Percentiles rank a stretch among this genome's conserved stretches.
These are phyloP conservation scores for Melanotaenia duboulayi DNA, from an alignment of 2,113 vertebrate genomes.

Conservation along the genomic window DNA sequence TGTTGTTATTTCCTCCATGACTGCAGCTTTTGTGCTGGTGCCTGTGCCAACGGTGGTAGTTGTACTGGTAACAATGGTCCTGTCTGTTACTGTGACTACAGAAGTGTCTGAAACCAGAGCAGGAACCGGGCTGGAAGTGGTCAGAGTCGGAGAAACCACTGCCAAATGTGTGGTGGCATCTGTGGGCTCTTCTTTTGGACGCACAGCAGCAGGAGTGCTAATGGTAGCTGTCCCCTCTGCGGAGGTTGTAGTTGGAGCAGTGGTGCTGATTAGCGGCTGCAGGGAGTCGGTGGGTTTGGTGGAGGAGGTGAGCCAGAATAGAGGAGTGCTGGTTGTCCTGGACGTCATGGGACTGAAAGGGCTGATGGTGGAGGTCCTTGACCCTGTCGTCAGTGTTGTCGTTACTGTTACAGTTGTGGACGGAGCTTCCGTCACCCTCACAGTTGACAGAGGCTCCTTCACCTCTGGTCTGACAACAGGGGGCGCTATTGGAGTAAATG, in stretches of 20 bases:
- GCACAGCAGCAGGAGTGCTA: conserved; percentile 31
- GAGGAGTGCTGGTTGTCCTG: conserved; percentile 53
- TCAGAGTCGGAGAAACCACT: conserved; percentile 15
- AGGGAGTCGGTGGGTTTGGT: neutral
- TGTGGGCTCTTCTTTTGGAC: conserved; percentile 31
- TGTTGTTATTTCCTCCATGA: conserved; percentile 23
- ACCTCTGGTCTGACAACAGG: conserved; percentile 53
- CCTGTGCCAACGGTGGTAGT: conserved; percentile 15
- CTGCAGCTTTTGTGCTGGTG: conserved; percentile 47
- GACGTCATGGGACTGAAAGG: conserved; percentile 27
- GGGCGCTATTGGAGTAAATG: conserved; percentile 2
- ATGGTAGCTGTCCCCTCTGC: conserved; percentile 17
- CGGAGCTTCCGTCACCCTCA: conserved; percentile 45
- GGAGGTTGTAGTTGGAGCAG: conserved; percentile 27
- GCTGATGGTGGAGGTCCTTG: conserved; percentile 14
- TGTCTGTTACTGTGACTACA: conserved; percentile 41
- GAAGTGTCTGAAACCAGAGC: conserved; percentile 35
- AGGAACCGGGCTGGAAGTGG: conserved; percentile 43
- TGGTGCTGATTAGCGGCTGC: neutral
- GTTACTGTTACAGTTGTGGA: conserved; percentile 10
- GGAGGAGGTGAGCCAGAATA: conserved; percentile 52
- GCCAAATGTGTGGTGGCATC: conserved; percentile 51
- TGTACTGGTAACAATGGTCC: conserved; percentile 44
- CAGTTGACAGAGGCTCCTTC: conserved; percentile 46
- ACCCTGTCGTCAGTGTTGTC: conserved; percentile 34